Conservation (phyloP, 1,140 invertebrate genomes). For the Ostrea edulis region DNA sequence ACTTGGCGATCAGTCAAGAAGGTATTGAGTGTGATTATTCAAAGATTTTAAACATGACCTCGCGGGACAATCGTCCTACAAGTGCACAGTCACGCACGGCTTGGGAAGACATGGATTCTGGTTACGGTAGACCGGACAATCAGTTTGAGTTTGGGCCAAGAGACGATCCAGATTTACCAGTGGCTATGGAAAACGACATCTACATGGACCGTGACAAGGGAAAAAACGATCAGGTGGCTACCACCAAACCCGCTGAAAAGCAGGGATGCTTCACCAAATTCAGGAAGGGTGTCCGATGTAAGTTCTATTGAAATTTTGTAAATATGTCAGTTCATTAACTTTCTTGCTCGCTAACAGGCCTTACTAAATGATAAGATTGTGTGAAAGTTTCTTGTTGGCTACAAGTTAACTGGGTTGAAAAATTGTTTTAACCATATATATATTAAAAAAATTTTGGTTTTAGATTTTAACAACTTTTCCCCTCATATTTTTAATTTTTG, state of each 20-base stretch:
- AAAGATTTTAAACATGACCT: slow-evolving; percentile 44
- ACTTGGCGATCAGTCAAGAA: background rate
- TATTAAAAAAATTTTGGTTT: too few species aligned
- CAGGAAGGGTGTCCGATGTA: slow-evolving; percentile 72
- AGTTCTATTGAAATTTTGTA: slow-evolving; percentile 55
- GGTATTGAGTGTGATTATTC: slow-evolving; percentile 14
- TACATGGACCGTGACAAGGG: slow-evolving; percentile 53
- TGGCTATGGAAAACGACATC: slow-evolving; percentile 68
- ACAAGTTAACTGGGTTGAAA: too few species aligned
- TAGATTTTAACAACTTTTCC: too few species aligned
- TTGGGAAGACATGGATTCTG: slow-evolving; percentile 65
- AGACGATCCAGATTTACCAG: slow-evolving; percentile 66
- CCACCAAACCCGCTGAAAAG: slow-evolving; percentile 47
- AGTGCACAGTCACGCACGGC: slow-evolving; percentile 74
- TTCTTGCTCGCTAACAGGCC: too few species aligned
- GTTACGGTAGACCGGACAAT: slow-evolving; percentile 61
- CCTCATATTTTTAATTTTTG: too few species aligned
- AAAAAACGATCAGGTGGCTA: slow-evolving; percentile 51
- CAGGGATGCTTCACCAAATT: slow-evolving; percentile 62
- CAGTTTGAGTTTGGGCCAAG: slow-evolving; percentile 66
- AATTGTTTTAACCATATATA: too few species aligned
- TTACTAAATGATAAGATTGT: too few species aligned
- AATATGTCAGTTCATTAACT: too few species aligned
- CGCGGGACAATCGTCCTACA: slow-evolving; percentile 61
- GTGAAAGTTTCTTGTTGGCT: too few species aligned